phyloP scores from a whole-genome alignment of 2,888 invertebrate genomes.

The Latheticus oryzae region DNA sequence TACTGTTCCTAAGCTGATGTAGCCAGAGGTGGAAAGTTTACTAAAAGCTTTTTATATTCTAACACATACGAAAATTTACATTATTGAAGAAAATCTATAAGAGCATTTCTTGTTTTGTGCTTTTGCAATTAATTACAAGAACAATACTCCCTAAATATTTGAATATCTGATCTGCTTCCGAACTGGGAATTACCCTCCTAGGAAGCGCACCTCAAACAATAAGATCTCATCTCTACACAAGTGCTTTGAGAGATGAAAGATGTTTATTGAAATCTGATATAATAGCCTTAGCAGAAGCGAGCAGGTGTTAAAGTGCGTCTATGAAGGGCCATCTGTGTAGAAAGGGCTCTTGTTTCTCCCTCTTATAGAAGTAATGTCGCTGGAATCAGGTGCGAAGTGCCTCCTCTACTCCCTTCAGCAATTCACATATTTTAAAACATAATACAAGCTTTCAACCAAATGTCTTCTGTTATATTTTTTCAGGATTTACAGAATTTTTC shows the following conservation, averaged over 20 bases:
- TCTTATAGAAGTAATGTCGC: conserved; percentile 2
- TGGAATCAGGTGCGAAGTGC: conserved; percentile 38
- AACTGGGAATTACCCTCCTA: neutral
- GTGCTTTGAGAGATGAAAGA: conserved; percentile 28
- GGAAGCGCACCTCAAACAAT: conserved; percentile 18
- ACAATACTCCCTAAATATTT: conserved; percentile 25
- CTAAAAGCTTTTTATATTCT: conserved; percentile 17
- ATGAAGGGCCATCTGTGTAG: conserved; percentile 12
- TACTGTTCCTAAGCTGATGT: conserved; percentile 11
- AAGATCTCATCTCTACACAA: neutral
- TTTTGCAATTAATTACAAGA: conserved; percentile 11
- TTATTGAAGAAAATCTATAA: too few relatives aligned
- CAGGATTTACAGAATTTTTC: neutral
- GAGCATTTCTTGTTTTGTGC: too few relatives aligned
- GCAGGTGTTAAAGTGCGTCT: conserved; percentile 35
- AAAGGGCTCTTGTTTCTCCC: conserved; percentile 10
- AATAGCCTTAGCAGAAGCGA: conserved; percentile 16
- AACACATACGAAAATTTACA: conserved; percentile 5
- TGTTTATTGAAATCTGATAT: conserved; percentile 39
- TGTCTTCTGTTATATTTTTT: conserved; percentile 22
- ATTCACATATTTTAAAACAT: conserved; percentile 38
- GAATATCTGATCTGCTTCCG: too few relatives aligned
- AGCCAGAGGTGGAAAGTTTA: conserved; percentile 13
- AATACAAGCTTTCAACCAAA: conserved; percentile 27
- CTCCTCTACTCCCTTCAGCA: conserved; percentile 15